Evolutionary conservation across 1,140 invertebrate species (phyloP).

Genomic region (Schlechtendalia chinensis): DNA sequence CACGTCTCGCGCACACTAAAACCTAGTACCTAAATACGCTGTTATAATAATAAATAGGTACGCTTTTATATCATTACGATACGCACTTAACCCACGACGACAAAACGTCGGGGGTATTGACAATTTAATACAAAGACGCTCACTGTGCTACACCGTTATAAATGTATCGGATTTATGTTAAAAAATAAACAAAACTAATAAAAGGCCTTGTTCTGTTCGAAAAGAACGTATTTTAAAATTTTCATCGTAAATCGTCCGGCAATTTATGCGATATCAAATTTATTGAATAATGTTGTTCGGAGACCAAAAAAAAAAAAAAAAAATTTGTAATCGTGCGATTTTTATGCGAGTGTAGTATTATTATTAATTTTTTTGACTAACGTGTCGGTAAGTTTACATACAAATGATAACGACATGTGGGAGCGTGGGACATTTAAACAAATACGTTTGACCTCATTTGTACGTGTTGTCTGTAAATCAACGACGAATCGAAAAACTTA

Average conservation of each 20-base stretch:
- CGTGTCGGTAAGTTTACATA: neutral
- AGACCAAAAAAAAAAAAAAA: no score
- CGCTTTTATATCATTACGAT: neutral
- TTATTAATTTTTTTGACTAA: neutral
- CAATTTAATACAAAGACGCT: neutral
- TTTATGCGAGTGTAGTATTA: neutral
- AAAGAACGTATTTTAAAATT: no score
- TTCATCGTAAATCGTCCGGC: no score
- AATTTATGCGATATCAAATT: no score
- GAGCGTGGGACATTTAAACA: neutral
- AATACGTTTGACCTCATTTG: slow-evolving; percentile 11
- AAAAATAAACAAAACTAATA: no score
- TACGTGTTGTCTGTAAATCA: neutral
- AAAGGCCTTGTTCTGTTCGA: no score
- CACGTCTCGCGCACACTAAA: no score
- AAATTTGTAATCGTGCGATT: neutral
- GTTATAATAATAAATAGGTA: neutral
- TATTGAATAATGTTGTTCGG: no score
- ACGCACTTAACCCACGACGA: neutral
- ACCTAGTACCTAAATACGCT: neutral
- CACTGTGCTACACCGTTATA: neutral
- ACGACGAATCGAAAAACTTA: neutral
- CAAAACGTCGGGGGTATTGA: neutral
- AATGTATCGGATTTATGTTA: no score
- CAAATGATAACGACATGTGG: neutral